These are phyloP conservation scores for Caenorhabditis sp. DNA, from an alignment of 2,888 invertebrate genomes.

Conservation along the genomic window DNA sequence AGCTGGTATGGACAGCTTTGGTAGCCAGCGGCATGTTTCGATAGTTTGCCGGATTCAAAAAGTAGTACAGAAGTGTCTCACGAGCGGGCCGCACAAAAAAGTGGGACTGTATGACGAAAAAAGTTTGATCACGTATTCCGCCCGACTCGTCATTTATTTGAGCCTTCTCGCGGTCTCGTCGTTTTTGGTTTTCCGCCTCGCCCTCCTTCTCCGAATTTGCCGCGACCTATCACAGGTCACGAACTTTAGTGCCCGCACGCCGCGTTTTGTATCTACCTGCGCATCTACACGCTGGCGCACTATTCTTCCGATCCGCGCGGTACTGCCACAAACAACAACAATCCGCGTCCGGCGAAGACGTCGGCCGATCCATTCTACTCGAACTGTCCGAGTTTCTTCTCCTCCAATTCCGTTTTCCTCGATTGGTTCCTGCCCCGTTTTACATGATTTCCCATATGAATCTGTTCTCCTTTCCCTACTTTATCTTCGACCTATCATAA, in stretches of 20 bases:
- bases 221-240: constrained; percentile 63
- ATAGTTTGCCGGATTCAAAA: constrained; percentile 54
- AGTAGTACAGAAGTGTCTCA: constrained; percentile 64
- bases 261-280: constrained; percentile 60
- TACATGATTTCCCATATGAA: background rate
- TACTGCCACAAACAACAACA: constrained; percentile 59
- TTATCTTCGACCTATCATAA: background rate
- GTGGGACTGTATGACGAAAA: constrained; percentile 53
- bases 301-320: constrained; percentile 54
- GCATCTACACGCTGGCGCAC: constrained; percentile 52
- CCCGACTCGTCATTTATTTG: constrained; percentile 66
- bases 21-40: constrained; percentile 22
- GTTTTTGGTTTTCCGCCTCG: constrained; percentile 61
- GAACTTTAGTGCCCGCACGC: constrained; percentile 63
- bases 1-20: constrained; percentile 17
- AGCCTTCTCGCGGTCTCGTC: constrained; percentile 46
- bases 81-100: constrained; percentile 47
- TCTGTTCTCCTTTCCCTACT: background rate
- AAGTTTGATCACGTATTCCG: constrained; percentile 67
- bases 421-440: background rate
- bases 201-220: constrained; percentile 58
- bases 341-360: constrained; percentile 60
- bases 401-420: constrained; percentile 8
- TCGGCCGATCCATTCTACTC: constrained; percentile 39
- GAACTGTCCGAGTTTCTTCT: constrained; percentile 29